A percentile compares a stretch with the other conserved stretches of the same genome.
phyloP scores from a whole-genome alignment of 2,797 vertebrate genomes.

The Danionella dracula region DNA sequence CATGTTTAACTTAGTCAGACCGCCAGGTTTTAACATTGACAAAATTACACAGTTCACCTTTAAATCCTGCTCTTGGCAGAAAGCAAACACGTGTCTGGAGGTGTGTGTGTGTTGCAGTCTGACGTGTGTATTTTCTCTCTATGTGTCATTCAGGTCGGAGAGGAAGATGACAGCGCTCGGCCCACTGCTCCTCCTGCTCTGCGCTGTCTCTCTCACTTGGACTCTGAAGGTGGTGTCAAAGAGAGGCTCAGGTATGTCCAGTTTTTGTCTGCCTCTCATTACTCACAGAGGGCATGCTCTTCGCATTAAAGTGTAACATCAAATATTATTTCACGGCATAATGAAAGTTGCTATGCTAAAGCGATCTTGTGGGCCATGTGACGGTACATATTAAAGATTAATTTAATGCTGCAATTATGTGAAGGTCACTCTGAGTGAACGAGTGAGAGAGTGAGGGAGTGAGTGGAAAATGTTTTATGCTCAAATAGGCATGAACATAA shows the following conservation, averaged over 20 bases:
- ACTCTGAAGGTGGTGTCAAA: conserved; percentile 94
- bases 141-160: conserved; percentile 55
- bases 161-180: conserved; percentile 93
- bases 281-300: neutral
- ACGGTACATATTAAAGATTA: conserved; percentile 40
- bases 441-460: neutral
- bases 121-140: conserved; percentile 10
- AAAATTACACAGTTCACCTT: conserved; percentile 18
- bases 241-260: conserved; percentile 90
- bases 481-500: conserved; percentile 12
- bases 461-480: neutral
- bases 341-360: conserved; percentile 38
- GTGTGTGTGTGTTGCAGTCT: conserved; percentile 29
- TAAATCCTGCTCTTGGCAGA: neutral
- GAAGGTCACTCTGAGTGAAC: conserved; percentile 20
- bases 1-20: neutral
- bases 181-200: conserved; percentile 90
- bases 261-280: conserved; percentile 1
- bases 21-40: neutral
- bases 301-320: conserved; percentile 12
- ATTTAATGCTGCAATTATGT: conserved; percentile 27
- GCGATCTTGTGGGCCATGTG: conserved; percentile 11
- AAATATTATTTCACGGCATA: conserved; percentile 27
- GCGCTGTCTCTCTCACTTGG: conserved; percentile 78
- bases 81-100: neutral